Base-by-base conservation (phyloP, 2,113 vertebrate genomes). In the Thymallus thymallus region DNA sequence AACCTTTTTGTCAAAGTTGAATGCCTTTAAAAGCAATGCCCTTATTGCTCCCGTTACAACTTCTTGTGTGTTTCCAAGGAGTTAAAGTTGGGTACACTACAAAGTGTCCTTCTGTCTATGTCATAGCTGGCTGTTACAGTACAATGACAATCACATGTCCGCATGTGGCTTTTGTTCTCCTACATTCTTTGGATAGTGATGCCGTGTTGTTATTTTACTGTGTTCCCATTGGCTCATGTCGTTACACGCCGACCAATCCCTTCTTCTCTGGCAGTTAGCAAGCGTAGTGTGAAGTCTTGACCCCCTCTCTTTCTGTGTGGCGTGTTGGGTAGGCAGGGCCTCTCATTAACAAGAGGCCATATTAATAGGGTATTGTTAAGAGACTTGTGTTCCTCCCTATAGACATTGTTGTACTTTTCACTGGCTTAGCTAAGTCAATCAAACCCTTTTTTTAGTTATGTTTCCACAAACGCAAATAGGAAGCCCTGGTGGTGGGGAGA, bases 301-400 rank as follows among this genome's bases (percentile, higher is more conserved):
- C 55, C 14, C 55, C 0, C 18, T n/a, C 55, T 58, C 55, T 18
- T 13, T 58, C 55, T 58, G 6, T n/a, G 14, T 16, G 55, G 23
- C 16, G 58, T 62, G 71, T 62, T 63, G 32, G 58, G 58, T 63
- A 63, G 71, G 35, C 16, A 51, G 6, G 85, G 84, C 87, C 88
- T 86, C 88, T 86, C 85, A 86, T 91, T 90, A 91, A 89, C 88
- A 63, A 80, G 56, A 26, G 71, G 83, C 83, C 76, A 69, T 86
- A 80, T 89, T 92, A 91, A 90, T 88, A 86, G 87, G 81, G 77
- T 89, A 90, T 92, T 92, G 88, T 91, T 23, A 78, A 80, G 71
- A 72, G 84, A 81, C 88, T 85, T 79, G 76, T 85, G 86, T 87
- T 68, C 80, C 87, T 72, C 86, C 79, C 5, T 20, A 58, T 71